Evolutionary conservation across 2,888 invertebrate genomes (phyloP).

Genomic region (Amphipyra berbera): DNA sequence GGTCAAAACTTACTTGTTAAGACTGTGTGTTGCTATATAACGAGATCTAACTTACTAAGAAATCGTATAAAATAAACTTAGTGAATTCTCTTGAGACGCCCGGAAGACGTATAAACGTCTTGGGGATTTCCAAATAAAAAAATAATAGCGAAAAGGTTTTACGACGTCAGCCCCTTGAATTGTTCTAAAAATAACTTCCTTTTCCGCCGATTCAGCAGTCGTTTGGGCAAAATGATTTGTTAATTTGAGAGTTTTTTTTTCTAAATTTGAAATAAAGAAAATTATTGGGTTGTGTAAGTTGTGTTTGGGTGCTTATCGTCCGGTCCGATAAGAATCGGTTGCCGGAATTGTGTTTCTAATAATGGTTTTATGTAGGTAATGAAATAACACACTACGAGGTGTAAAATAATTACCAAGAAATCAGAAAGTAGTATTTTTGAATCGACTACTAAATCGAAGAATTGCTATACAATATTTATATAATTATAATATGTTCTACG

Average conservation of each 20-base stretch:
- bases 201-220: constrained; percentile 2
- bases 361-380: background rate
- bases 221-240: background rate
- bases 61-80: constrained; percentile 38
- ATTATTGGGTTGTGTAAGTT: background rate
- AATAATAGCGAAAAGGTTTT: constrained; percentile 19
- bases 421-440: no score
- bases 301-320: background rate
- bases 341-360: background rate
- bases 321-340: background rate
- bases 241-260: constrained; percentile 4
- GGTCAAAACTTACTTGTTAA: constrained; percentile 4
- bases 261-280: constrained; percentile 5
- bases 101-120: constrained; percentile 5
- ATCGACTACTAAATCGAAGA: no score
- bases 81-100: constrained; percentile 8
- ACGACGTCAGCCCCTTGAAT: constrained; percentile 6
- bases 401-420: no score
- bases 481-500: no score
- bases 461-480: no score
- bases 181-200: constrained; percentile 7
- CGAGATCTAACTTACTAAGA: constrained; percentile 18
- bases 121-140: constrained; percentile 11
- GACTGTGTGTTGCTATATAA: constrained; percentile 3
- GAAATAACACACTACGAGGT: background rate